A percentile compares a stretch with the other conserved stretches of the same genome.
Conservation (phyloP, 2,888 invertebrate genomes). For the Lochmaea capreae region DNA sequence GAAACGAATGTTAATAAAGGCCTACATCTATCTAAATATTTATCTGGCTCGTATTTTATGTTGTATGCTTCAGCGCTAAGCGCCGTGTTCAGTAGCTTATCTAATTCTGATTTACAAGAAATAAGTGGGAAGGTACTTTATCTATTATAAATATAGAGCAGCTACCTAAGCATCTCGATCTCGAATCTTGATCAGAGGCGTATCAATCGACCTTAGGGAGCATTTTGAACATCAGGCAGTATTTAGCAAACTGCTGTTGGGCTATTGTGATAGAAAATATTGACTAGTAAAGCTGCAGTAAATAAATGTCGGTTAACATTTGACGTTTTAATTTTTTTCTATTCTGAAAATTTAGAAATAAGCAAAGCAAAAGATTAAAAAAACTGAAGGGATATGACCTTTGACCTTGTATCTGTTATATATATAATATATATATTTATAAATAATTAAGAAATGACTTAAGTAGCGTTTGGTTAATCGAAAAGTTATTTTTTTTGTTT, state of each 20-base stretch:
- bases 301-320: too few relatives aligned
- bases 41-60: slow-evolving; percentile 14
- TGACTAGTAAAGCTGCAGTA: too few relatives aligned
- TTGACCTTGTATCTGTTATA: too few relatives aligned
- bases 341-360: too few relatives aligned
- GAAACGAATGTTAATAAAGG: not conserved
- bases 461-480: too few relatives aligned
- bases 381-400: too few relatives aligned
- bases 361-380: too few relatives aligned
- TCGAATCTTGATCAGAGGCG: slow-evolving; percentile 8
- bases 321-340: too few relatives aligned
- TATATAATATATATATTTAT: too few relatives aligned
- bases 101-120: slow-evolving; percentile 23
- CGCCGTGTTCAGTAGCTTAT: slow-evolving; percentile 15
- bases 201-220: not conserved
- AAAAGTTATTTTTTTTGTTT: too few relatives aligned
- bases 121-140: slow-evolving; percentile 18
- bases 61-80: slow-evolving; percentile 11
- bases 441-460: too few relatives aligned
- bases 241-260: not conserved
- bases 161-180: slow-evolving; percentile 6
- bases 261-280: too few relatives aligned
- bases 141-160: slow-evolving; percentile 21
- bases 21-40: slow-evolving; percentile 16
- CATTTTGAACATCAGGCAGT: not conserved